Percentiles rank a stretch among this genome's conserved stretches.
phyloP scores from a whole-genome alignment of 2,113 vertebrate species.

The Odontophorus gujanensis region DNA sequence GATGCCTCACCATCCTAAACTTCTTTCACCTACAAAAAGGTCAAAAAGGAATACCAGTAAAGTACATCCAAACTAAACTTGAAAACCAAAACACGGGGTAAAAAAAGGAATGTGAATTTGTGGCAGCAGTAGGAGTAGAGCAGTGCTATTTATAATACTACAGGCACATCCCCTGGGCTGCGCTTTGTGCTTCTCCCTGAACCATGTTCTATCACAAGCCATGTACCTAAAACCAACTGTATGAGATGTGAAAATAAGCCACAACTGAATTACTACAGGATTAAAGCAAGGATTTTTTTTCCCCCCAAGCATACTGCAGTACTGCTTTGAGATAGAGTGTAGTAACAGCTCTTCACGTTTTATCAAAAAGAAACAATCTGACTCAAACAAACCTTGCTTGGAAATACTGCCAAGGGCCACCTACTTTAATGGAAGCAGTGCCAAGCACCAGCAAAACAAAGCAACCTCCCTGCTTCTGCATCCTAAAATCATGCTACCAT shows the following conservation, averaged over 20 bases:
- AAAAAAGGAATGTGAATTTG: background rate
- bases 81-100: background rate
- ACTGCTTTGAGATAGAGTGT: background rate
- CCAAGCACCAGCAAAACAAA: background rate
- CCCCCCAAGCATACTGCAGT: background rate
- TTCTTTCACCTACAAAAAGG: background rate
- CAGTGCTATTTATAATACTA: background rate
- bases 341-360: rapidly evolving
- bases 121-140: background rate
- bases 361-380: background rate
- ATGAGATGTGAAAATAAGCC: background rate
- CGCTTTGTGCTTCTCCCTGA: background rate
- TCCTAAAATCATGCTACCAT: background rate
- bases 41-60: background rate
- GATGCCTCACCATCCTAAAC: background rate
- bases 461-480: background rate
- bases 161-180: too few species aligned
- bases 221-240: rapidly evolving
- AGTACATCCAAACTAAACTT: background rate
- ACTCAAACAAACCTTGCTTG: background rate
- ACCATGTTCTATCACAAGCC: background rate
- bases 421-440: background rate
- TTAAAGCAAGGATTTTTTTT: background rate
- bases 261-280: too few species aligned
- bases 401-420: background rate